Evolutionary conservation across 2,797 vertebrate species (phyloP), one percentile per base, ranked within the genome.

Genomic region (Molossus molossus): DNA sequence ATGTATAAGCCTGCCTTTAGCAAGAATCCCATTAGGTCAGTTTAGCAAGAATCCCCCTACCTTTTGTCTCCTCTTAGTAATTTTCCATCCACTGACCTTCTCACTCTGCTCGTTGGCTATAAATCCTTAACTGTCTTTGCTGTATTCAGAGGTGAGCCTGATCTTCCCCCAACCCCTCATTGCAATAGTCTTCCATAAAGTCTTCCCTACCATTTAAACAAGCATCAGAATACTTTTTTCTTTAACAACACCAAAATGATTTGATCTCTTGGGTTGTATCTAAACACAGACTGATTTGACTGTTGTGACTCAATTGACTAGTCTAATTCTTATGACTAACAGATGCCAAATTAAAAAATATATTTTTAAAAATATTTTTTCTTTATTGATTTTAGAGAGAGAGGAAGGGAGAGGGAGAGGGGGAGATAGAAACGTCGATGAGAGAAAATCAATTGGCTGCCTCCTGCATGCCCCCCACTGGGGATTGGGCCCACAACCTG

Each of bases 191-290:
- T 75, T 76, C 50, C 45, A 53, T 81, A 79, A 72, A 87, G 33
- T 70, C 20, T 81, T 86, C 40, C 25, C 91, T 89, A 80, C 25
- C 48, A 87, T 76, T 76, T 86, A 80, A 75, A 80, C 29, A 82
- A 81, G 9, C 12, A 79, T 67, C 40, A 87, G n/a, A 79, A 92
- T 91, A 64, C 37, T 70, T 50, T 94, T 80, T 93, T 75, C 33
- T 80, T 86, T 37, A 75, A 93, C 23, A 50, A 50, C 60, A 81
- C 9, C 55, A 87, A 95, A 81, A 91, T 73, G 13, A 91, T 80
- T 80, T 75, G 53, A 90, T 75, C 29, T 90, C 45, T 87, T 83
- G 58, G 33, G 27, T 53, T 84, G 25, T 48, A 57, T 90, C 27
- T 45, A 77, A 27, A 40, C 1, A 94, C 45, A 95, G 53, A 75